Percentiles rank a stretch among this genome's conserved stretches.
Conservation (phyloP, 2,797 vertebrate species). For the Darevskia mixta region DNA sequence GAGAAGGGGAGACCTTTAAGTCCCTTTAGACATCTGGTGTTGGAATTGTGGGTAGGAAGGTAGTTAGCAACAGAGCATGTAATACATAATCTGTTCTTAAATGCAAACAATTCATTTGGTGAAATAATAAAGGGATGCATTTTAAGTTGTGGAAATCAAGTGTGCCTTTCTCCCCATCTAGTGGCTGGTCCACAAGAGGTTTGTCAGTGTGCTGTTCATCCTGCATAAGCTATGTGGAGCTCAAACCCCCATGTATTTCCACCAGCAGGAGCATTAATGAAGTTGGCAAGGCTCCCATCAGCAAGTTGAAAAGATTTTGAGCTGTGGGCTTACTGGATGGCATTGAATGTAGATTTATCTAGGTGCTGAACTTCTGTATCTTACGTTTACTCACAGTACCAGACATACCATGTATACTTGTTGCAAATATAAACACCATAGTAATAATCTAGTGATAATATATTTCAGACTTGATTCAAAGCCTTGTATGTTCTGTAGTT, state of each 20-base stretch:
- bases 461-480: not conserved
- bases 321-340: not conserved
- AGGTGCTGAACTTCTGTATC: not conserved
- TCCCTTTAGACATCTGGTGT: not conserved
- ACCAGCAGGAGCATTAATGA: not conserved
- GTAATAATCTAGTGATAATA: not conserved
- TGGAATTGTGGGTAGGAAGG: not conserved
- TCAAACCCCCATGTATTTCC: not conserved
- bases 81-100: not conserved
- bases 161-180: conserved; percentile 20
- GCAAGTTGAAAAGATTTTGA: not conserved
- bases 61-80: not conserved
- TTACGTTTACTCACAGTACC: not conserved
- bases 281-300: not conserved
- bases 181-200: conserved; percentile 11
- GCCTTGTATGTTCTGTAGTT: not conserved
- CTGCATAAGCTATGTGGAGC: not conserved
- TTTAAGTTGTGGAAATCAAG: not conserved
- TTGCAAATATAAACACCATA: not conserved
- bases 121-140: not conserved
- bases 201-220: not conserved
- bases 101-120: not conserved
- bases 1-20: not conserved
- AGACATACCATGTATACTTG: not conserved
- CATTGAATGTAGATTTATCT: not conserved